Base-by-base conservation (phyloP, 2,113 vertebrate genomes). In the Sitta europaea region DNA sequence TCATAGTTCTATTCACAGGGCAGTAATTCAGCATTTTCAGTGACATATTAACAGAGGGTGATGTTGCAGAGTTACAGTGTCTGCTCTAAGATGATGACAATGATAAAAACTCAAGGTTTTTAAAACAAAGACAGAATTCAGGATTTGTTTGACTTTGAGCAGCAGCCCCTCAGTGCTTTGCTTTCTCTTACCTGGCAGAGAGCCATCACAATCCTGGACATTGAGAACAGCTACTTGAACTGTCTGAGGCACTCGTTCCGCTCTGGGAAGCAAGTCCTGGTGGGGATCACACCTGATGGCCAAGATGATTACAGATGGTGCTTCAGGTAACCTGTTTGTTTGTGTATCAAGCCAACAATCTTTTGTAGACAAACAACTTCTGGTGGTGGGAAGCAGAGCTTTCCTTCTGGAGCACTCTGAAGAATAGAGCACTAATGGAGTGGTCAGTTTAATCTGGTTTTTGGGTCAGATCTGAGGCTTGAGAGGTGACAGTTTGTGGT, bases 171-270 rank as follows among this genome's bases (percentile, higher is more conserved):
- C 55, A 59, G 47, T 61, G 23, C 19, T 86, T 14, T 75, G 25
- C 53, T 94, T 67, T 90, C n/a, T 89, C 45, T 97, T 43, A 55
- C 90, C 75, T 89, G 47, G 10, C 90, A 99, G 99, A 98, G 99
- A 97, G 99, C 99, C 27, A 98, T 99, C 95, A 99, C 99, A 12
- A 99, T 99, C 96, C 45, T 99, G 98, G 99, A 99, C 93, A 99
- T 99, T 16, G 99, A 99, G 97, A 99, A 98, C 92, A 98, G 98
- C 78, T 97, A 99, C 90, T 96, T 98, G 47, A 93, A 90, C 73
- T 99, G 98, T 40, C 88, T 99, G 87, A 98, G 96, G 90, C 96
- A 47, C 65, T 98, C 92, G 0, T 96, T 99, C 82, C 98, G 98
- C 24, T 99, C 98, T 4, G 99, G 99, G 79, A 99, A 99, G 95